These are phyloP conservation scores for Mormyrus iriodes DNA, from an alignment of 2,113 vertebrate genomes.

Conservation along the genomic window DNA sequence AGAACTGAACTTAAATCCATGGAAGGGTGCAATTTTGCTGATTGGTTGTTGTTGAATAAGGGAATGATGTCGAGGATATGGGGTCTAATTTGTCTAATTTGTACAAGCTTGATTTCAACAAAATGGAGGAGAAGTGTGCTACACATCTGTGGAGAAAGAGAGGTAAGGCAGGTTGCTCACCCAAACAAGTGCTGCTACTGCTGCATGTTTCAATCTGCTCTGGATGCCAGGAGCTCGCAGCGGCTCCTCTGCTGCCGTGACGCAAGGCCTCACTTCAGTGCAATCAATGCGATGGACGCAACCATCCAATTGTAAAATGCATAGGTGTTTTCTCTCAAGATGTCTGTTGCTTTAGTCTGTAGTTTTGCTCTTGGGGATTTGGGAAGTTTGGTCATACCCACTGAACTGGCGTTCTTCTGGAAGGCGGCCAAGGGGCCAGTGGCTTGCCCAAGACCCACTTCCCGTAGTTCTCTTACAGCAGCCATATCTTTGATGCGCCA, in stretches of 20 bases:
- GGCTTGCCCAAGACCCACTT: background rate
- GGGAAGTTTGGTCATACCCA: background rate
- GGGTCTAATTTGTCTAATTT: background rate
- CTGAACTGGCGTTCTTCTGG: background rate
- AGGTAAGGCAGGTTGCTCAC: slow-evolving; percentile 27
- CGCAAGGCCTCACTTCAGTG: slow-evolving; percentile 31
- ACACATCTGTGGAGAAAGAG: slow-evolving; percentile 22
- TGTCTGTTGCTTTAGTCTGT: background rate
- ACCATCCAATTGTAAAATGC: background rate
- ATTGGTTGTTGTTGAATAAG: background rate
- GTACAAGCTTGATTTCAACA: slow-evolving; percentile 24
- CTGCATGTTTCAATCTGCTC: slow-evolving; percentile 45
- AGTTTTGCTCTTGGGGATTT: background rate
- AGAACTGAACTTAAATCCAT: slow-evolving; percentile 3
- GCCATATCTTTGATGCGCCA: background rate
- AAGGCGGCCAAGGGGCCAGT: background rate
- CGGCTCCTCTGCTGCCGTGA: slow-evolving; percentile 46
- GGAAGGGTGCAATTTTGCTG: background rate
- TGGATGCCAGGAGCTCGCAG: slow-evolving; percentile 39
- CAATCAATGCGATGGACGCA: background rate
- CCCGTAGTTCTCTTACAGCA: background rate
- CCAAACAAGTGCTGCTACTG: slow-evolving; percentile 38
- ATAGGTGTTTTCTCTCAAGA: background rate
- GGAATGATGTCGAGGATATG: background rate
- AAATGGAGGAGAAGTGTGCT: slow-evolving; percentile 29